A percentile compares a stretch with the other conserved stretches of the same genome.
phyloP scores from a whole-genome alignment of 2,797 vertebrate genomes.

The Amphiprion clarkii region DNA sequence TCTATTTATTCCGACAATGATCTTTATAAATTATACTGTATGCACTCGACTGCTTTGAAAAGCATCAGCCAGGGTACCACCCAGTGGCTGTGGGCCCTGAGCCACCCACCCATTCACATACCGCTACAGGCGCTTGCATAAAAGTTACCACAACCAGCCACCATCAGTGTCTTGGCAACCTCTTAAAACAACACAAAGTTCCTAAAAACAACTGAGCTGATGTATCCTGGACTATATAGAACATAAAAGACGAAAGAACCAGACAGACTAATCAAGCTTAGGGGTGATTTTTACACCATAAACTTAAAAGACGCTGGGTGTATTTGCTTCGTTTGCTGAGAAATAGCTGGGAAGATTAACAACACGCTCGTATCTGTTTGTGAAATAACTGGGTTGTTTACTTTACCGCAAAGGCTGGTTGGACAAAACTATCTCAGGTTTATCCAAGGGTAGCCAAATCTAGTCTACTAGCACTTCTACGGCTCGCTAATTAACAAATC shows the following conservation, averaged over 20 bases:
- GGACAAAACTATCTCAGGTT: not conserved
- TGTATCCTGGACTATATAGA: slow-evolving; percentile 16
- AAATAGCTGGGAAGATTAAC: too few relatives aligned
- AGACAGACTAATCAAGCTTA: slow-evolving; percentile 12
- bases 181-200: slow-evolving; percentile 39
- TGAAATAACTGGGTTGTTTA: not conserved
- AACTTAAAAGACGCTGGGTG: too few relatives aligned
- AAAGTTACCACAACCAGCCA: slow-evolving; percentile 61
- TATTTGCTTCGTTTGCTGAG: too few relatives aligned
- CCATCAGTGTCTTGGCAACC: slow-evolving; percentile 70
- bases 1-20: slow-evolving; percentile 63
- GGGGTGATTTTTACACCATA: slow-evolving; percentile 6
- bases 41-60: slow-evolving; percentile 35
- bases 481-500: not conserved
- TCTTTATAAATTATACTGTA: slow-evolving; percentile 63
- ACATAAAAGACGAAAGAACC: slow-evolving; percentile 7
- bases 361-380: too few relatives aligned
- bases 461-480: not conserved
- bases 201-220: slow-evolving; percentile 42
- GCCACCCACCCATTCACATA: slow-evolving; percentile 55
- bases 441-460: not conserved
- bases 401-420: not conserved
- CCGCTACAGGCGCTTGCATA: slow-evolving; percentile 49
- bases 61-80: slow-evolving; percentile 66
- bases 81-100: slow-evolving; percentile 57